Conservation (phyloP, 1,140 invertebrate species). For the Drosophila cardini region DNA sequence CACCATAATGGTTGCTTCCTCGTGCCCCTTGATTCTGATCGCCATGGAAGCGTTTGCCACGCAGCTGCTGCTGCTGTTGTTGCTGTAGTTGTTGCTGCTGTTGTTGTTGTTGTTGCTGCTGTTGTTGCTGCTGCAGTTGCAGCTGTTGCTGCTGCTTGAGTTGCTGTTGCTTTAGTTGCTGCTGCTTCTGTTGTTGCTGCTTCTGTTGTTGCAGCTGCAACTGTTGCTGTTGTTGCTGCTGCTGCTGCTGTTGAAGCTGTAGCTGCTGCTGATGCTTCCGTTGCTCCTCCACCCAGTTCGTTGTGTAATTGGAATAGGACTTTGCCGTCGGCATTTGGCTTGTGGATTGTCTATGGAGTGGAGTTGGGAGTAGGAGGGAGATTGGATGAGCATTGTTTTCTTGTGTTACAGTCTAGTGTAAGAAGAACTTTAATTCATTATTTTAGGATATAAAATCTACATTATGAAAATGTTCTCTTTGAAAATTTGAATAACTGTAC, state of each 20-base stretch:
- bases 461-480: no score
- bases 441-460: no score
- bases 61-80: conserved; percentile 8
- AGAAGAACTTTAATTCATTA: no score
- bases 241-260: background rate
- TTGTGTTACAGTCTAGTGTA: no score
- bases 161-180: conserved; percentile 20
- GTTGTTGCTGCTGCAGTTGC: background rate
- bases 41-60: background rate
- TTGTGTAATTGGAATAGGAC: background rate
- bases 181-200: conserved; percentile 13
- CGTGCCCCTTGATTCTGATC: background rate
- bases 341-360: conserved; percentile 15
- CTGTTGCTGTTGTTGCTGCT: background rate
- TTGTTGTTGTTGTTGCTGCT: background rate
- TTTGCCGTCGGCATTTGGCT: background rate
- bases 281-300: conserved; percentile 24
- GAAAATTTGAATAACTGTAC: no score
- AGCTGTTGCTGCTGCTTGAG: conserved; percentile 8
- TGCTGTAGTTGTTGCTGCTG: conserved; percentile 14
- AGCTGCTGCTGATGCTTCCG: conserved; percentile 7
- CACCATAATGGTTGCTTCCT: background rate
- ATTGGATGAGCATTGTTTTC: background rate
- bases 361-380: conserved; percentile 13
- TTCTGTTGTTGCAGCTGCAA: conserved; percentile 8